Conservation (phyloP, 2,888 invertebrate species). For the Macrosoma leucophasiata region DNA sequence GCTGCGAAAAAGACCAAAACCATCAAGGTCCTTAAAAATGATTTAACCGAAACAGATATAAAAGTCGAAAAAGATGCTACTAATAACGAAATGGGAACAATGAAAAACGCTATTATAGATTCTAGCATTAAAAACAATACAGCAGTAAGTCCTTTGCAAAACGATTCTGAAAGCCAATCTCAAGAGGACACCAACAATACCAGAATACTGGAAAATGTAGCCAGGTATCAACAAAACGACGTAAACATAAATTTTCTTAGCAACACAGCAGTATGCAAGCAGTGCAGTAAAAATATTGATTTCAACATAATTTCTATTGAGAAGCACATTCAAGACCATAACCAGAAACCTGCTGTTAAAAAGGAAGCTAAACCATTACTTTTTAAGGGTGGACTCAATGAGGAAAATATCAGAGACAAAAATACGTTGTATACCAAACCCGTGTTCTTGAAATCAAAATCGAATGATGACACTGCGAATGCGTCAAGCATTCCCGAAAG, state of each 20-base stretch:
- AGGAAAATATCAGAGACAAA: neutral
- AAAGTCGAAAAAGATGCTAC: slow-evolving; percentile 12
- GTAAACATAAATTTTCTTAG: slow-evolving; percentile 33
- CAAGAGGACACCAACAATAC: too few relatives aligned
- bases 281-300: slow-evolving; percentile 27
- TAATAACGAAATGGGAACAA: too few relatives aligned
- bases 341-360: slow-evolving; percentile 18
- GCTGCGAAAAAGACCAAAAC: slow-evolving; percentile 16
- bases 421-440: neutral
- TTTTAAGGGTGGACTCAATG: neutral
- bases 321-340: slow-evolving; percentile 31
- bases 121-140: too few relatives aligned
- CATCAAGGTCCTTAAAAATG: neutral
- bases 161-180: too few relatives aligned
- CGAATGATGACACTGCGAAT: neutral
- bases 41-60: slow-evolving; percentile 2
- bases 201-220: slow-evolving; percentile 27
- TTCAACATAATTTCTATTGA: slow-evolving; percentile 27
- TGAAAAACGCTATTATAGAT: too few relatives aligned
- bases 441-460: too few relatives aligned
- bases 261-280: slow-evolving; percentile 31
- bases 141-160: too few relatives aligned
- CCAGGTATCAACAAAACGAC: slow-evolving; percentile 31
- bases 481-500: neutral
- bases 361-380: slow-evolving; percentile 1